Conservation (phyloP, 2,797 vertebrate species). For the Chloroceryle inda region DNA sequence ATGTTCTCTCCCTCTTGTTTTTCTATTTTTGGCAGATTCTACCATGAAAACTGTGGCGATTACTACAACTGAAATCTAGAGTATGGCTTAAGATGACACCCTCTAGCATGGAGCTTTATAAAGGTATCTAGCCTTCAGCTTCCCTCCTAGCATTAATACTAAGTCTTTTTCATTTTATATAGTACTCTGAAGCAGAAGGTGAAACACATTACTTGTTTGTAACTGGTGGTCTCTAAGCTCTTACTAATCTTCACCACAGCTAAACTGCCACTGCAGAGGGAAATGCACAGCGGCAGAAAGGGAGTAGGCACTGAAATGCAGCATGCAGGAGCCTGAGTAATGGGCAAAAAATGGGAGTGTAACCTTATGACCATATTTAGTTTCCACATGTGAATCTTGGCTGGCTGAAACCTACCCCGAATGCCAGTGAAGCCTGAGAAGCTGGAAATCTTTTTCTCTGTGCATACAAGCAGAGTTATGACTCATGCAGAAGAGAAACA, state of each 20-base stretch:
- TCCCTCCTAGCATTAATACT: not conserved
- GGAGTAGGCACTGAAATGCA: constrained; percentile 52
- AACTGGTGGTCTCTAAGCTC: constrained; percentile 26
- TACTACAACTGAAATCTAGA: constrained; percentile 12
- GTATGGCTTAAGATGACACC: not conserved
- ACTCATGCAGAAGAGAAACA: constrained; percentile 75
- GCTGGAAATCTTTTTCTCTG: constrained; percentile 72
- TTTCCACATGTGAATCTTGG: constrained; percentile 71
- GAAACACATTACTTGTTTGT: not conserved
- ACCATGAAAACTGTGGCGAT: not conserved
- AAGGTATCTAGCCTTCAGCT: not conserved
- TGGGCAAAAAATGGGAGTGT: constrained; percentile 59
- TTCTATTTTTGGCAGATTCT: constrained; percentile 57
- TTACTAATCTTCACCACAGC: not conserved
- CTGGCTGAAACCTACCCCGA: constrained; percentile 43
- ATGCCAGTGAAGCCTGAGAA: constrained; percentile 71
- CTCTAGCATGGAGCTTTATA: not conserved
- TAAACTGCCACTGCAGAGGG: constrained; percentile 8
- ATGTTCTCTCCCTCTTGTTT: constrained; percentile 36
- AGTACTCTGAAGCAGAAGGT: not conserved
- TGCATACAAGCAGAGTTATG: constrained; percentile 66
- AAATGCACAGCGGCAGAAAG: not conserved
- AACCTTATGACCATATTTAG: constrained; percentile 76
- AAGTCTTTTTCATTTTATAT: not conserved
- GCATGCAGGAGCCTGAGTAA: constrained; percentile 60